A percentile compares a stretch with the other conserved stretches of the same genome.
Evolutionary conservation across 2,797 vertebrate species (phyloP).

Genomic region (Trichosurus vulpecula): DNA sequence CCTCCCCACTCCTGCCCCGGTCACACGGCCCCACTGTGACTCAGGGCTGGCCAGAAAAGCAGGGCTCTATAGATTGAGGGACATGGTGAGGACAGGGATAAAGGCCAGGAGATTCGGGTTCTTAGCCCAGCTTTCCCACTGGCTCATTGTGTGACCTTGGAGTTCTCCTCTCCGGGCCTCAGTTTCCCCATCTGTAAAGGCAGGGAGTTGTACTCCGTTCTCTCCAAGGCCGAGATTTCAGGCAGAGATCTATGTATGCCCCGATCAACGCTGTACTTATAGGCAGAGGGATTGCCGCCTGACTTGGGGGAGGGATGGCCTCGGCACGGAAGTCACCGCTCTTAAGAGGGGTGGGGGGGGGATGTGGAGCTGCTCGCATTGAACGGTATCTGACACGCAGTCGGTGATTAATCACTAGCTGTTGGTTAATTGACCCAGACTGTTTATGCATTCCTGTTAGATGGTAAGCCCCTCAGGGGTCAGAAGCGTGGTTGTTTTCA

Average conservation of each 20-base stretch:
- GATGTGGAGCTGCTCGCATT: no score
- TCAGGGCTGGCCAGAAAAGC: neutral
- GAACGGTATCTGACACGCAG: neutral
- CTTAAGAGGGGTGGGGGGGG: neutral
- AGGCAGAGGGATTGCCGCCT: neutral
- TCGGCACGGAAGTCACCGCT: neutral
- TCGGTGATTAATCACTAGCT: neutral
- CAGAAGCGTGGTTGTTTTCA: neutral
- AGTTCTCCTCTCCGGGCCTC: neutral
- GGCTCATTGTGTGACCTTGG: neutral
- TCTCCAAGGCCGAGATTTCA: neutral
- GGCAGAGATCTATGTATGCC: neutral
- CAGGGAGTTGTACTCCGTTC: neutral
- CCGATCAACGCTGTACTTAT: neutral
- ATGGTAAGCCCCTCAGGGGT: no score
- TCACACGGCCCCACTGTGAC: neutral
- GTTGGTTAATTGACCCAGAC: neutral
- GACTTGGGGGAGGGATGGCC: neutral
- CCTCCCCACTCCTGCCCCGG: neutral
- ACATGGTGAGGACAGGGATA: neutral
- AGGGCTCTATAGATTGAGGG: neutral
- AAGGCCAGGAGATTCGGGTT: neutral
- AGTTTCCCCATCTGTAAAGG: neutral
- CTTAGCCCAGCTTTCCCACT: neutral
- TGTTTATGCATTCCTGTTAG: no score